Conservation (phyloP, 2,797 vertebrate genomes). For the Mormyrops boulengeri region DNA sequence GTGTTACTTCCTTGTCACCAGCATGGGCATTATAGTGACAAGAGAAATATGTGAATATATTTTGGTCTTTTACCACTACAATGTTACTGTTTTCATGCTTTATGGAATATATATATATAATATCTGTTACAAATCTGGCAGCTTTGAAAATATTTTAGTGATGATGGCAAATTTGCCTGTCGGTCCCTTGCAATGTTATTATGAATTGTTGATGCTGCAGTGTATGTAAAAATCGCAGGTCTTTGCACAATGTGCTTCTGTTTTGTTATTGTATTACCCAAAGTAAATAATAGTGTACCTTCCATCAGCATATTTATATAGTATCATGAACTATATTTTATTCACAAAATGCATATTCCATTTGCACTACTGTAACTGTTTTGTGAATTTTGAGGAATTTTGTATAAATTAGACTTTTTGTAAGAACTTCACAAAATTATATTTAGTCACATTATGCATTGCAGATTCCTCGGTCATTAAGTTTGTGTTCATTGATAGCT, state of each 20-base stretch:
- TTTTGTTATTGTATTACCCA: slow-evolving; percentile 11
- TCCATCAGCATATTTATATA: slow-evolving; percentile 17
- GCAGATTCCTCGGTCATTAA: slow-evolving; percentile 43
- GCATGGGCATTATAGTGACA: neutral
- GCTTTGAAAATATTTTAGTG: slow-evolving; percentile 40
- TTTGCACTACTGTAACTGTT: slow-evolving; percentile 36
- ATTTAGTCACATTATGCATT: neutral
- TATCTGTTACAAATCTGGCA: slow-evolving; percentile 43
- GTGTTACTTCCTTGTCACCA: neutral
- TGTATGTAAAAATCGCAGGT: slow-evolving; percentile 27
- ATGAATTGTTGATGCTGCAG: slow-evolving; percentile 36
- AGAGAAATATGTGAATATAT: slow-evolving; percentile 31
- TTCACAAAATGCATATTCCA: slow-evolving; percentile 18
- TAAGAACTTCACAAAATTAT: slow-evolving; percentile 8
- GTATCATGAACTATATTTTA: slow-evolving; percentile 10
- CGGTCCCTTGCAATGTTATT: slow-evolving; percentile 30
- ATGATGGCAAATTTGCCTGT: slow-evolving; percentile 40
- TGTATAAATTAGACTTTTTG: slow-evolving; percentile 17
- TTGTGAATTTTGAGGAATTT: slow-evolving; percentile 20
- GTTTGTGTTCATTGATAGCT: slow-evolving; percentile 44
- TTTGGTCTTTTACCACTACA: slow-evolving; percentile 31
- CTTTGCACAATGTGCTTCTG: slow-evolving; percentile 39
- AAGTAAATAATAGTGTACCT: slow-evolving; percentile 14
- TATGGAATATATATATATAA: slow-evolving; percentile 43
- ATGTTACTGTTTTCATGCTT: slow-evolving; percentile 38